phyloP scores from a whole-genome alignment of 2,113 vertebrate genomes.

The Gasterosteus aculeatus region DNA sequence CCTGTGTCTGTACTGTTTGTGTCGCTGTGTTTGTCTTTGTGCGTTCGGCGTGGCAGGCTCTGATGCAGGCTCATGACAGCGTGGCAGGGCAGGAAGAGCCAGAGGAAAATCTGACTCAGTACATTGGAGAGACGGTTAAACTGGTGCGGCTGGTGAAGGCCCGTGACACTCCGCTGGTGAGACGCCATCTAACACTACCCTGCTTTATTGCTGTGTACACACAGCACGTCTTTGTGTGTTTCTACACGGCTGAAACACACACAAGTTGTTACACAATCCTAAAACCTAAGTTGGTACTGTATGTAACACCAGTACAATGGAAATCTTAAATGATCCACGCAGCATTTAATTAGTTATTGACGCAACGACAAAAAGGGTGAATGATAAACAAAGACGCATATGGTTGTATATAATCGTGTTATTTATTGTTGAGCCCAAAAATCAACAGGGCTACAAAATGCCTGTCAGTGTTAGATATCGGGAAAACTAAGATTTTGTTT shows the following conservation, averaged over 20 bases:
- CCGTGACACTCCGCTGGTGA: slow-evolving; percentile 92
- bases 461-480: slow-evolving; percentile 18
- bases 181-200: slow-evolving; percentile 40
- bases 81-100: slow-evolving; percentile 91
- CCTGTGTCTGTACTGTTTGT: slow-evolving; percentile 35
- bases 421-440: slow-evolving; percentile 11
- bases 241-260: background rate
- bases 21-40: slow-evolving; percentile 24
- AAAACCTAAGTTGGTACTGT: background rate
- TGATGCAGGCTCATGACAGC: slow-evolving; percentile 92
- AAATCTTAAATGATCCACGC: background rate
- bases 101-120: slow-evolving; percentile 85
- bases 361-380: background rate
- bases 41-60: slow-evolving; percentile 81
- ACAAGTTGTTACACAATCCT: background rate
- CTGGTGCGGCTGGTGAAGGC: slow-evolving; percentile 94
- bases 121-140: slow-evolving; percentile 91
- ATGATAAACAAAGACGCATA: background rate
- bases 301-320: background rate
- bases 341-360: background rate
- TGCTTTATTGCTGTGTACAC: background rate
- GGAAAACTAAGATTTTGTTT: background rate
- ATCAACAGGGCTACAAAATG: slow-evolving; percentile 31
- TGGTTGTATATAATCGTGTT: background rate
- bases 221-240: background rate